Evolutionary conservation across 2,113 vertebrate genomes (phyloP), one percentile per base, ranked within the genome.

Genomic region (Cynocephalus volans): DNA sequence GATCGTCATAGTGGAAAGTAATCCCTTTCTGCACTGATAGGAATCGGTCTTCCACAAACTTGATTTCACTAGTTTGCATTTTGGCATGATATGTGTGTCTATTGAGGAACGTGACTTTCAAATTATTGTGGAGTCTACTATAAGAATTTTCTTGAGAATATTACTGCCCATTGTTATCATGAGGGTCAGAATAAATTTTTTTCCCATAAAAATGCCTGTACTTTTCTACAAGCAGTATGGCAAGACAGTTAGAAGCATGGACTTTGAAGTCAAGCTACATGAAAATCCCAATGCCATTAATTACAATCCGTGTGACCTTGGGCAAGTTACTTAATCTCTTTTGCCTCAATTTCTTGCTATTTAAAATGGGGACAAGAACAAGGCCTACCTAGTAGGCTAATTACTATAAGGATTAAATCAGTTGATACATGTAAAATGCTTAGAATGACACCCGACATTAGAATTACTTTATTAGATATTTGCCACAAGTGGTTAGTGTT

Each of bases 381-480:
- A 45, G 81, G 2, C 31, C 84, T 73, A 36, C 4, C 3, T 31
- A 24, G 50, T 8, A 58, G 82, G 41, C 41, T 41, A 8, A 1
- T 41, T 52, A 76, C 60, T 81, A 31, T 93, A 31, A 91, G 19
- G 6, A 96, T 65, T 72, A 81, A 88, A 73, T 77, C 5, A 89
- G 12, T 60, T 64, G 17, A 62, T 56, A 72, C n/a, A 21, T 26
- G 1, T 41, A 50, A 60, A 87, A 73, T 87, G 52, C 28, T 79
- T 87, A 75, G 19, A 45, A 21, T 8, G 58, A 23, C 23, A 52
- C 10, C 48, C 83, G 65, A 2, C 7, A 52, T 84, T 95, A 83
- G 3, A 65, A 62, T 79, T 56, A 52, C 19, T 56, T 1, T 41
- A 56, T 18, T 48, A 81, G 8, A 8, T 67, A 67, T 93, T 88